phyloP scores from a whole-genome alignment of 2,113 vertebrate species.

The Oriolus oriolus region DNA sequence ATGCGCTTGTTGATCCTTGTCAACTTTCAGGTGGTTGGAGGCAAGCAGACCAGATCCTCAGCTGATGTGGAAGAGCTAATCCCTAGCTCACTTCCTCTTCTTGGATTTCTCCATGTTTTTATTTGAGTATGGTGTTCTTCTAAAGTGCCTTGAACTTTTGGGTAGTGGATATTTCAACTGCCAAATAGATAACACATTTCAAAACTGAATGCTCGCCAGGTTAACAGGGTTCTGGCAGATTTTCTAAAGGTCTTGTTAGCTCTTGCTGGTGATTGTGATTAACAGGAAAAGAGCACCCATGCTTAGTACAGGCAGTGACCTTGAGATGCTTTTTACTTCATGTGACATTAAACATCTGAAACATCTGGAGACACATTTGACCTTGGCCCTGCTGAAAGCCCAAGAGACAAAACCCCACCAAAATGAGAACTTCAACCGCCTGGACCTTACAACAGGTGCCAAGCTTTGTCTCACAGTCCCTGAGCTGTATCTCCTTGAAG shows the following conservation, averaged over 20 bases:
- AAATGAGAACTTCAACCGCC: background rate
- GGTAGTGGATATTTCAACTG: background rate
- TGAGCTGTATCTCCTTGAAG: background rate
- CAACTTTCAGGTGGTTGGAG: background rate
- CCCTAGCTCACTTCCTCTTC: background rate
- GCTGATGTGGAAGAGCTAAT: background rate
- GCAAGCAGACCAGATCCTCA: background rate
- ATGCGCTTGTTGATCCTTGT: background rate
- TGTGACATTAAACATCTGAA: background rate
- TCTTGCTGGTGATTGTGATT: background rate
- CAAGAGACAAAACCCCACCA: background rate
- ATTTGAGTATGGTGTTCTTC: background rate
- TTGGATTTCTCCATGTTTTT: background rate
- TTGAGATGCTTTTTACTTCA: background rate
- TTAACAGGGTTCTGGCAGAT: background rate
- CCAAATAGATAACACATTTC: background rate
- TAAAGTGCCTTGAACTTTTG: background rate
- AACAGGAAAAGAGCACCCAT: background rate
- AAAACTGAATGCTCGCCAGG: background rate
- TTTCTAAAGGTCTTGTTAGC: background rate
- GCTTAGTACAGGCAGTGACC: background rate
- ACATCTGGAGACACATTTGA: rapidly evolving
- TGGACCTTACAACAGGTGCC: background rate
- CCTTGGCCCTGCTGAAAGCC: background rate
- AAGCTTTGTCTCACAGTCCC: background rate